Evolutionary conservation across 2,113 vertebrate genomes (phyloP).

Genomic region (Ptilorrhoa leucosticta): DNA sequence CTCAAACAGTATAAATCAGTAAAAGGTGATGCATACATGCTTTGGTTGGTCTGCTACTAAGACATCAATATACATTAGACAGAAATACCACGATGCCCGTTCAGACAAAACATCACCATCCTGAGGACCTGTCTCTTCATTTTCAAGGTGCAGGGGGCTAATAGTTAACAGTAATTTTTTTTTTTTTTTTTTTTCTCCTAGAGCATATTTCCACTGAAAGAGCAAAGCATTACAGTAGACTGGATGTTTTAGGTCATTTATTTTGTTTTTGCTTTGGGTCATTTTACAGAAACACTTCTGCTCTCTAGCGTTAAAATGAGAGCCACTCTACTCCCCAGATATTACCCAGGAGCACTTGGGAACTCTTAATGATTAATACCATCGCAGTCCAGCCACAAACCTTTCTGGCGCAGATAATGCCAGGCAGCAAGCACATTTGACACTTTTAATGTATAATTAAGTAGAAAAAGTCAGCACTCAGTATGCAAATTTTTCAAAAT

Average conservation of each 20-base stretch:
- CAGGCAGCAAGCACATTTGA: constrained; percentile 98
- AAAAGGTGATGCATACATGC: neutral
- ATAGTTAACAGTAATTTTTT: constrained; percentile 53
- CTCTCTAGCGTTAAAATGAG: constrained; percentile 84
- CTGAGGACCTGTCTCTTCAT: neutral
- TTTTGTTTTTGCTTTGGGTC: constrained; percentile 91
- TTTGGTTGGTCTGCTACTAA: neutral
- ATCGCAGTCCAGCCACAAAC: constrained; percentile 98
- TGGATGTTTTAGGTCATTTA: constrained; percentile 85
- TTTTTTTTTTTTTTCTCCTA: neutral
- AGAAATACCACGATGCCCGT: constrained; percentile 9
- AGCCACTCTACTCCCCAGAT: constrained; percentile 86
- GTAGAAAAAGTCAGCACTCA: constrained; percentile 99
- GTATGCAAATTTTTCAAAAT: constrained; percentile 99
- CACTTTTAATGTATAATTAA: constrained; percentile 99
- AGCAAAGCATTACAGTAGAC: constrained; percentile 68
- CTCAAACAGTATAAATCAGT: neutral
- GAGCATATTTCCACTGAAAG: constrained; percentile 40
- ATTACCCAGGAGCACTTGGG: constrained; percentile 88
- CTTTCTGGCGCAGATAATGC: constrained; percentile 99
- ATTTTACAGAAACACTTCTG: constrained; percentile 83
- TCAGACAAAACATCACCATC: neutral
- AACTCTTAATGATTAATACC: constrained; percentile 98
- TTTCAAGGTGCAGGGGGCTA: constrained; percentile 46
- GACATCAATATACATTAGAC: neutral